A percentile compares a stretch with the other conserved stretches of the same genome.
These are phyloP conservation scores for Circaetus cinerascens DNA, from an alignment of 2,113 vertebrate genomes.

Conservation along the genomic window DNA sequence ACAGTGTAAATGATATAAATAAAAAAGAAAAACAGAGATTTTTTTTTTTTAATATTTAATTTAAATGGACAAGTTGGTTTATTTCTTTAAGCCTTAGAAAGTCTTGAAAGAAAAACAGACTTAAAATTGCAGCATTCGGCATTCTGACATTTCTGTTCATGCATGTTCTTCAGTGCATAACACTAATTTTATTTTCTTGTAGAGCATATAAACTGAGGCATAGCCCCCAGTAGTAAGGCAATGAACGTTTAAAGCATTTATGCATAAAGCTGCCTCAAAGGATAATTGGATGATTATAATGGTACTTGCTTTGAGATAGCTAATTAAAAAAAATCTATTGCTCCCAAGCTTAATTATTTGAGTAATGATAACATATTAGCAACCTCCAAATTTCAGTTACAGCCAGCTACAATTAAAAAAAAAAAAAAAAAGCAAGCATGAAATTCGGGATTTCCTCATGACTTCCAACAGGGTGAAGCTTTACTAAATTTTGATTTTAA, in stretches of 20 bases:
- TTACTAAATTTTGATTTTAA: not conserved
- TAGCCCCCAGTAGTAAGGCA: not conserved
- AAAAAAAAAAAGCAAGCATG: not conserved
- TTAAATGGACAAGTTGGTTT: not conserved
- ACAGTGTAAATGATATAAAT: not conserved
- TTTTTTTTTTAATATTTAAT: not conserved
- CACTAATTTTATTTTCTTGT: constrained; percentile 22
- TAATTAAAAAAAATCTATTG: constrained; percentile 58
- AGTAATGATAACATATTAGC: constrained; percentile 62
- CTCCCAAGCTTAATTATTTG: constrained; percentile 65
- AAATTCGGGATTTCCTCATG: not conserved
- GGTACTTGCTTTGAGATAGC: constrained; percentile 53
- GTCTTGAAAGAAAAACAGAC: not conserved
- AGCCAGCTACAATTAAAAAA: not conserved
- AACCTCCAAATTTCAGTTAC: constrained; percentile 15
- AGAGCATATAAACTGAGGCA: not conserved
- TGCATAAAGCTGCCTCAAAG: constrained; percentile 37
- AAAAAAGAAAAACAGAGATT: not conserved
- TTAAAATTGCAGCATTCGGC: not conserved
- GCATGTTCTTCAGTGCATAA: not conserved
- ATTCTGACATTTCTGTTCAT: not conserved
- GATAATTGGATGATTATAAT: constrained; percentile 68
- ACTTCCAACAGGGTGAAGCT: not conserved
- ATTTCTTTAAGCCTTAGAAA: not conserved
- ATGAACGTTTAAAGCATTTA: constrained; percentile 43